Evolutionary conservation across 2,888 invertebrate genomes (phyloP).

Genomic region (Esperia sulphurella): DNA sequence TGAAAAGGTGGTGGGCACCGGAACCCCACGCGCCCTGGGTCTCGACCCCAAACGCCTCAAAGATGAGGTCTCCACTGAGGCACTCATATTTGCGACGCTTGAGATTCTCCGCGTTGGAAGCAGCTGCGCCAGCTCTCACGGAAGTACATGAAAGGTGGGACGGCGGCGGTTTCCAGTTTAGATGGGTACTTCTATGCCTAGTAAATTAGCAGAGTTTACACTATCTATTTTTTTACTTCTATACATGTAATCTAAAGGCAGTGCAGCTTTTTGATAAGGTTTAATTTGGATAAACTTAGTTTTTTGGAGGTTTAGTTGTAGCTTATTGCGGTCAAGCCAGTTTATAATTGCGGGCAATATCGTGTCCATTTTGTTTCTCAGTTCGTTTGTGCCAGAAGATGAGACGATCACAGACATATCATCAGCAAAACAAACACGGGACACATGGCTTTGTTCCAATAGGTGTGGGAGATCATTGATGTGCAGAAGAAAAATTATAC

Average conservation of each 20-base stretch:
- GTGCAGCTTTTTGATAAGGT: neutral
- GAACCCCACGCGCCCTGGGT: no score
- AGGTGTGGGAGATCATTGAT: slow-evolving; percentile 8
- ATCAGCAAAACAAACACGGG: no score
- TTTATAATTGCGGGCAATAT: neutral
- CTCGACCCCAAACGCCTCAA: no score
- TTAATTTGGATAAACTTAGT: slow-evolving; percentile 1
- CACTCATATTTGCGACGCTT: no score
- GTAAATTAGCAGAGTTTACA: neutral
- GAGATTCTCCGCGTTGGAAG: no score
- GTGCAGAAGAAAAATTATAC: slow-evolving; percentile 8
- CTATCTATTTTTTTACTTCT: neutral
- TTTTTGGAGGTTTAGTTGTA: neutral
- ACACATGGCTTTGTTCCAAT: neutral
- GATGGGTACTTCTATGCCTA: neutral
- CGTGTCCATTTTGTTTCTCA: neutral
- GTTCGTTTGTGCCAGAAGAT: neutral
- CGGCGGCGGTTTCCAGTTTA: no score
- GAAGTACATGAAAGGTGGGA: no score
- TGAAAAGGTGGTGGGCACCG: no score
- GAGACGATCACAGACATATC: neutral
- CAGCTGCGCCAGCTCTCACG: no score
- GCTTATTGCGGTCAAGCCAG: neutral
- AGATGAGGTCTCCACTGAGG: no score
- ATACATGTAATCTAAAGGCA: neutral